A percentile compares a stretch with the other conserved stretches of the same genome.
Evolutionary conservation across 1,140 invertebrate species (phyloP).

Genomic region (Heterodera schachtii): DNA sequence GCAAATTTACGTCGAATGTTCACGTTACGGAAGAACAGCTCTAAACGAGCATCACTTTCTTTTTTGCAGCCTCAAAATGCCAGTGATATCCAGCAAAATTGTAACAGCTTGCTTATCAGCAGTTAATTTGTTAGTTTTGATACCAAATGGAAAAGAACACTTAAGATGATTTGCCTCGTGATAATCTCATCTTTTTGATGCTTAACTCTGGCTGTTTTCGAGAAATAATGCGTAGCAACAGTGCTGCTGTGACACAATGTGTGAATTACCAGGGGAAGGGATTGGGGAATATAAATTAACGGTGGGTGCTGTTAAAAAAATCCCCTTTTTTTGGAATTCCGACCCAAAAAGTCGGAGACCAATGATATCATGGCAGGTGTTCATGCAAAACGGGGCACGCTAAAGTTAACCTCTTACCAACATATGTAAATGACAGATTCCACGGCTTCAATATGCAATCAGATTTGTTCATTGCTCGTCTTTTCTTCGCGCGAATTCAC

Average conservation of each 20-base stretch:
- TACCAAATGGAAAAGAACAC: neutral
- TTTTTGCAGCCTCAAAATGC: neutral
- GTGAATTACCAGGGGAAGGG: constrained; percentile 9
- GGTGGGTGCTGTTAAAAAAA: too few relatives aligned
- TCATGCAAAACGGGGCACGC: too few relatives aligned
- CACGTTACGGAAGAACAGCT: neutral
- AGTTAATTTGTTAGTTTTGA: neutral
- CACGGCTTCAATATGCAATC: constrained; percentile 46
- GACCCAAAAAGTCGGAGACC: too few relatives aligned
- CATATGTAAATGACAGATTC: constrained; percentile 33
- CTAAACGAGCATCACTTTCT: neutral
- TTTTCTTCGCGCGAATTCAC: constrained; percentile 41
- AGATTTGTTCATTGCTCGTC: constrained; percentile 49
- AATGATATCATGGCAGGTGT: too few relatives aligned
- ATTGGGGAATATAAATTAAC: constrained; percentile 33
- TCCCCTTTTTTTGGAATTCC: too few relatives aligned
- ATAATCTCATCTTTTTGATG: neutral
- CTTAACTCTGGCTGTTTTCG: neutral
- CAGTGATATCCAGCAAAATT: neutral
- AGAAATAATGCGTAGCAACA: neutral
- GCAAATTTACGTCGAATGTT: neutral
- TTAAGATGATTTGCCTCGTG: constrained; percentile 3
- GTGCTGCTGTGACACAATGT: constrained; percentile 6
- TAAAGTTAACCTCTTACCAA: too few relatives aligned
- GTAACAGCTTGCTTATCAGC: constrained; percentile 35